Percentiles rank a stretch among this genome's conserved stretches.
Evolutionary conservation across 2,113 vertebrate species (phyloP).

Genomic region (Lycaon pictus): DNA sequence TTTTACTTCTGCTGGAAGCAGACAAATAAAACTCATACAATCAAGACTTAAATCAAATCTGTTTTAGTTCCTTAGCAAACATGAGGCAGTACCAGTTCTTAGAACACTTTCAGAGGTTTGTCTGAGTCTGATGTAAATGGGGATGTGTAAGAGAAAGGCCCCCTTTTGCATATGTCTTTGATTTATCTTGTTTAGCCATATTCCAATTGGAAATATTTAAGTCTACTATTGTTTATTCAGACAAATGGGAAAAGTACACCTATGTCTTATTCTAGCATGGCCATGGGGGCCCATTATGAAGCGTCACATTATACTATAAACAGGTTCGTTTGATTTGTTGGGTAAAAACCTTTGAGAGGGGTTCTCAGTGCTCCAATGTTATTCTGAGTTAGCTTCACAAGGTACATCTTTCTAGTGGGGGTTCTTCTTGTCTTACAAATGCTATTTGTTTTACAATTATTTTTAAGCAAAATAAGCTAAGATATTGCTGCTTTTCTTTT

Average conservation of each 20-base stretch:
- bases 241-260: not conserved
- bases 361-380: not conserved
- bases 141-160: not conserved
- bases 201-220: conserved; percentile 5
- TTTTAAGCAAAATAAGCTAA: not conserved
- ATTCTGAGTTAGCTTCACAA: not conserved
- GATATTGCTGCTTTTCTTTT: not conserved
- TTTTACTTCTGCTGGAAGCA: conserved; percentile 66
- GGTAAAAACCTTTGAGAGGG: not conserved
- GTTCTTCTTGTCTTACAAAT: not conserved
- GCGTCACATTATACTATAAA: not conserved
- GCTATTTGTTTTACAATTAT: conserved; percentile 40
- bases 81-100: conserved; percentile 45
- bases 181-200: conserved; percentile 28
- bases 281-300: not conserved
- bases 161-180: not conserved
- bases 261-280: not conserved
- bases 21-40: conserved; percentile 71
- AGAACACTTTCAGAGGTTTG: conserved; percentile 55
- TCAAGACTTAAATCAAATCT: conserved; percentile 62
- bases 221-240: not conserved
- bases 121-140: conserved; percentile 9
- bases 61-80: conserved; percentile 72
- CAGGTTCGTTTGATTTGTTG: not conserved
- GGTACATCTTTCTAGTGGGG: not conserved